These are phyloP conservation scores for Whitmania pigra DNA, from an alignment of 1,140 invertebrate species.

Conservation along the genomic window DNA sequence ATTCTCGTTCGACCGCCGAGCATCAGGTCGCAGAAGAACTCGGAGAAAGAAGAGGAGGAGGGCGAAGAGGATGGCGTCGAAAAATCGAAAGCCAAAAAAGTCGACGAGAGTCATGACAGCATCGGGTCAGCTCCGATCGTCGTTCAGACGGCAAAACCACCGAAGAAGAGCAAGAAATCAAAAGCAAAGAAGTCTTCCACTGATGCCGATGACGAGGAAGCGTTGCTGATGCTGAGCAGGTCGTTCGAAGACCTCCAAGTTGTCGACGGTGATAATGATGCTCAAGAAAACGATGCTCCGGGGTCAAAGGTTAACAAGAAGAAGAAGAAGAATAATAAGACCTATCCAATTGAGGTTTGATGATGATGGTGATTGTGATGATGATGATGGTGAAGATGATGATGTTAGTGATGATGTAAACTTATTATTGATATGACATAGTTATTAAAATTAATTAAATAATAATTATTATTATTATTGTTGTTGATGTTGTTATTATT, in stretches of 20 bases:
- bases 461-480: too few relatives aligned
- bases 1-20: not conserved
- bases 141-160: not conserved
- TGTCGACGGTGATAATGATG: conserved; percentile 24
- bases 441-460: too few relatives aligned
- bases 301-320: not conserved
- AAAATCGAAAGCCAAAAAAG: conserved; percentile 4
- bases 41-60: not conserved
- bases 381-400: too few relatives aligned
- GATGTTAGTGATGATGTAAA: too few relatives aligned
- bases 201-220: not conserved
- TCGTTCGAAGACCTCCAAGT: not conserved
- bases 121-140: not conserved
- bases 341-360: conserved; percentile 30
- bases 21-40: not conserved
- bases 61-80: not conserved
- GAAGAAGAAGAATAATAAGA: conserved; percentile 16
- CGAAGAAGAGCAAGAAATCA: not conserved
- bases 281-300: not conserved
- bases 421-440: too few relatives aligned
- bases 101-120: not conserved
- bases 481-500: too few relatives aligned
- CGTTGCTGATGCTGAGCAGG: not conserved
- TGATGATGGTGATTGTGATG: too few relatives aligned
- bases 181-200: not conserved